Evolutionary conservation across 2,888 invertebrate species (phyloP).

Genomic region (Bembecia ichneumoniformis): DNA sequence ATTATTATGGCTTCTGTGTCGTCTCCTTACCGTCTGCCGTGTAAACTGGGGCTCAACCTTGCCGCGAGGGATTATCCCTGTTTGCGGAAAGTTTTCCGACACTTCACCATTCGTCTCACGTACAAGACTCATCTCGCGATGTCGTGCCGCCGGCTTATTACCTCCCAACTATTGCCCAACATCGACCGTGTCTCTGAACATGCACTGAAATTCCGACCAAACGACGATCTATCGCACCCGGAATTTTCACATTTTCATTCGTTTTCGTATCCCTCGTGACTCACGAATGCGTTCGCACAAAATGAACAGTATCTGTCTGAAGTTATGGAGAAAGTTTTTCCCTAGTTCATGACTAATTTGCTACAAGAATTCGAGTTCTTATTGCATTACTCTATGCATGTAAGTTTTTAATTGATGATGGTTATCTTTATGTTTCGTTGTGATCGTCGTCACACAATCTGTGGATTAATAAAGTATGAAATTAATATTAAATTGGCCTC

Average conservation of each 20-base stretch:
- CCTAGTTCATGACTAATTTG: background rate
- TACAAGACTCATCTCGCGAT: conserved; percentile 50
- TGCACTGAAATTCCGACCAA: conserved; percentile 2
- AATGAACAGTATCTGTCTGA: background rate
- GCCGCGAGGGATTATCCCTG: conserved; percentile 51
- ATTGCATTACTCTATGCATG: background rate
- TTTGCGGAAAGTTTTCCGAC: conserved; percentile 32
- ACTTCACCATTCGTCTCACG: conserved; percentile 49
- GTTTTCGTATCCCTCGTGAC: background rate
- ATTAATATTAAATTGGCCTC: background rate
- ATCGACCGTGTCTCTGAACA: background rate
- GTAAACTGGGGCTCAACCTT: conserved; percentile 37
- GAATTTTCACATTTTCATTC: background rate
- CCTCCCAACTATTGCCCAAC: conserved; percentile 48
- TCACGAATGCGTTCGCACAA: background rate
- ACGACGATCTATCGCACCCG: conserved; percentile 10
- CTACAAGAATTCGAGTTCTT: background rate
- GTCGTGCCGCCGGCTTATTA: conserved; percentile 58
- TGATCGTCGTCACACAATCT: background rate
- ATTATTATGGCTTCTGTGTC: background rate
- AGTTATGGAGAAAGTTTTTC: background rate
- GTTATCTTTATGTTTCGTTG: background rate
- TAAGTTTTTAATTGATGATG: background rate
- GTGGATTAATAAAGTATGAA: background rate
- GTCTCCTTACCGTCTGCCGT: conserved; percentile 31